Conservation (phyloP, 2,113 vertebrate genomes). For the Thermophis baileyi region DNA sequence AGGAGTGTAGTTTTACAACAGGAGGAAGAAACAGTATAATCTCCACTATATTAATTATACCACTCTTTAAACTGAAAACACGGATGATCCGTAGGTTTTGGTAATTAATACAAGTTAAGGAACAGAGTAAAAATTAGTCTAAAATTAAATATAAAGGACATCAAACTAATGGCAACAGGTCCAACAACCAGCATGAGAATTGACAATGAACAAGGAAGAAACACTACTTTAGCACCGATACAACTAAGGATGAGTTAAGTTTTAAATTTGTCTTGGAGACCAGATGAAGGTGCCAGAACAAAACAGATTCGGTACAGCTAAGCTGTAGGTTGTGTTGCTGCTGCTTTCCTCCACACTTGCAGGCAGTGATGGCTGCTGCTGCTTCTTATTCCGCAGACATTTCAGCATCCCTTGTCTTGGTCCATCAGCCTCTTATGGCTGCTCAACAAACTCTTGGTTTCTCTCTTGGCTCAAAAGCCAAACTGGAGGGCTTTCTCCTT, state of each 20-base stretch:
- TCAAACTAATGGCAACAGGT: not conserved
- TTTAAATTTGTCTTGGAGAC: not conserved
- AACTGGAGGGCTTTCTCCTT: not conserved
- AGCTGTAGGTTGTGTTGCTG: not conserved
- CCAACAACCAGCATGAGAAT: not conserved
- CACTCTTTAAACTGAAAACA: not conserved
- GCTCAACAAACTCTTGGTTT: not conserved
- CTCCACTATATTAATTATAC: not conserved
- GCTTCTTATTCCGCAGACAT: not conserved
- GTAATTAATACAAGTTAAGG: not conserved
- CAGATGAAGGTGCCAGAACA: not conserved
- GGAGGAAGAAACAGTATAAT: not conserved
- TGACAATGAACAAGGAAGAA: not conserved
- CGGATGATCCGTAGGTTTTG: not conserved
- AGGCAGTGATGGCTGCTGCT: not conserved
- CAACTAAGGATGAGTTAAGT: not conserved
- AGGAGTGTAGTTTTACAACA: not conserved
- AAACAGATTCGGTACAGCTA: not conserved
- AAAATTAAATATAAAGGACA: not conserved
- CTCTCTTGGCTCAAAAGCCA: not conserved
- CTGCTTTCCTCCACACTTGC: not conserved
- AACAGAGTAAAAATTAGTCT: not conserved
- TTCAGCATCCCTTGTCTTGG: not conserved
- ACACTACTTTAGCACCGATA: not conserved
- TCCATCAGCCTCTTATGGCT: not conserved